Evolutionary conservation across 2,797 vertebrate genomes (phyloP).

Genomic region (Anisognathus igniventris): DNA sequence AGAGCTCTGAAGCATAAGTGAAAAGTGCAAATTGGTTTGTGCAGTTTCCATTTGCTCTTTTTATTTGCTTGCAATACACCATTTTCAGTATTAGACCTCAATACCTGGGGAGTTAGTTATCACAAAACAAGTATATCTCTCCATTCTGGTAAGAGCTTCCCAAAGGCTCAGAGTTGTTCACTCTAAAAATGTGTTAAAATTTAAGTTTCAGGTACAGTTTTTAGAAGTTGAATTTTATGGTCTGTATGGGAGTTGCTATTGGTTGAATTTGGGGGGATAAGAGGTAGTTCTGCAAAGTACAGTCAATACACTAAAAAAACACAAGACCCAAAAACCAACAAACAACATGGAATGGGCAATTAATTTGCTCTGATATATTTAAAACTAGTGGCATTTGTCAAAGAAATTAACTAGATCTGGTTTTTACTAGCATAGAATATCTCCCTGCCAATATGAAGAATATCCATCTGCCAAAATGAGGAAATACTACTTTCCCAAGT

Average conservation of each 20-base stretch:
- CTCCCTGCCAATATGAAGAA: neutral
- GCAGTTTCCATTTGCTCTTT: constrained; percentile 42
- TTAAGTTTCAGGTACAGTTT: neutral
- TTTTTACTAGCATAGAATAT: neutral
- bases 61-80: neutral
- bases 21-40: constrained; percentile 41
- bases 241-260: neutral
- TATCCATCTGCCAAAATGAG: neutral
- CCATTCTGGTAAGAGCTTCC: neutral
- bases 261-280: neutral
- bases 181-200: neutral
- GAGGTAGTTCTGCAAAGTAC: neutral
- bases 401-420: neutral
- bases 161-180: neutral
- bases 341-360: neutral
- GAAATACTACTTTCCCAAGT: neutral
- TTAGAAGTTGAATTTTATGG: neutral
- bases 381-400: neutral
- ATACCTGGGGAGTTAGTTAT: neutral
- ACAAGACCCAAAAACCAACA: neutral
- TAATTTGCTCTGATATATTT: neutral
- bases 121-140: neutral
- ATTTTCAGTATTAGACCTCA: neutral
- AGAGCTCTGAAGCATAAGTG: constrained; percentile 42
- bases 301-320: neutral